Conservation (phyloP, 2,113 vertebrate species). For the Leucoraja erinaceus region DNA sequence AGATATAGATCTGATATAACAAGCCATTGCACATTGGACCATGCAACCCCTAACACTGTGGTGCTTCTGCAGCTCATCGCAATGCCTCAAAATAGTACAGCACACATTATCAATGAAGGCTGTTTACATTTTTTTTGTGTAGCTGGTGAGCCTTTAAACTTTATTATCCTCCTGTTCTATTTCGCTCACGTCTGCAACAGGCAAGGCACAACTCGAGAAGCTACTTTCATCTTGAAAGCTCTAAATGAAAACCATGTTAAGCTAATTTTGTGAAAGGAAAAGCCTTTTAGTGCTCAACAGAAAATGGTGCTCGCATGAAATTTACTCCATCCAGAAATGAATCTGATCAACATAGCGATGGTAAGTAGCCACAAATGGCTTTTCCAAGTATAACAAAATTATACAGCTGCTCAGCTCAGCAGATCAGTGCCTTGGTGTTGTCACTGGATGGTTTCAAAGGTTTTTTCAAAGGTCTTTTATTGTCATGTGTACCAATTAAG, state of each 20-base stretch:
- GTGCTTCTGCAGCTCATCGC: not conserved
- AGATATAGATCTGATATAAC: not conserved
- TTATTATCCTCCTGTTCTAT: not conserved
- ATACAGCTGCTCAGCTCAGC: not conserved
- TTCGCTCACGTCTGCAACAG: not conserved
- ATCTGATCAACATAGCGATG: not conserved
- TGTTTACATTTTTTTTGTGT: not conserved
- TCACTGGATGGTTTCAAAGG: not conserved
- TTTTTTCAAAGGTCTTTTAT: too few species aligned
- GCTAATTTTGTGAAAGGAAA: not conserved
- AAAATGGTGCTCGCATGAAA: not conserved
- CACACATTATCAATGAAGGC: not conserved
- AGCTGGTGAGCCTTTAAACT: not conserved
- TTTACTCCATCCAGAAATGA: not conserved
- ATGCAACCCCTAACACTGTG: not conserved
- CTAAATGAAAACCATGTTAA: not conserved
- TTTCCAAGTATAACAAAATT: conserved; percentile 3
- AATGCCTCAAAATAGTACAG: not conserved
- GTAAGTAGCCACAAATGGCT: not conserved
- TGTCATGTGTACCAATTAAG: too few species aligned
- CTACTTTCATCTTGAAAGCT: not conserved
- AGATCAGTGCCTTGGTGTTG: not conserved
- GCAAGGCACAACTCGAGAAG: not conserved
- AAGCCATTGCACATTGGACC: not conserved
- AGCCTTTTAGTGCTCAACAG: not conserved